Conservation (phyloP, 2,797 vertebrate species). For the Lithobates sylvaticus region DNA sequence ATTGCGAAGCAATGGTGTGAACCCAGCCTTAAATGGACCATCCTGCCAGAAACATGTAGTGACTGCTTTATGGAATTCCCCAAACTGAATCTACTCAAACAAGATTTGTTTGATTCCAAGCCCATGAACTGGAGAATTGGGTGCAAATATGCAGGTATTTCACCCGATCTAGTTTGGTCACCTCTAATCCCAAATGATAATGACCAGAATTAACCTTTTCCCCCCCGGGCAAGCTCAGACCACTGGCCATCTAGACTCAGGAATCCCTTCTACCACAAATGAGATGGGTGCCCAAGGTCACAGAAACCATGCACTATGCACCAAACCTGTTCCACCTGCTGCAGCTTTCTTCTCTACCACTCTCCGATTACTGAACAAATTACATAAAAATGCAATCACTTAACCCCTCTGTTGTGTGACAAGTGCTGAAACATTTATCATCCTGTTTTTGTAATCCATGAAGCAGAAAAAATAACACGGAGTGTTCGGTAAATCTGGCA, state of each 20-base stretch:
- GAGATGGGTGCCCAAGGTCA: constrained; percentile 21
- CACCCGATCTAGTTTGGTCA: not conserved
- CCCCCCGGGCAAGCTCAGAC: not conserved
- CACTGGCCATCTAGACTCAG: not conserved
- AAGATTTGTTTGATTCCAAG: no score
- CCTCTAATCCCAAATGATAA: not conserved
- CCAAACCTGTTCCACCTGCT: constrained; percentile 33
- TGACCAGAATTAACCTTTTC: not conserved
- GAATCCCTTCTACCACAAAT: constrained; percentile 4
- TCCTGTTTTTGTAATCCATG: not conserved
- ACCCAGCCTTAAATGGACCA: no score
- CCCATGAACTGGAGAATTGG: no score
- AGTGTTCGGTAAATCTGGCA: not conserved
- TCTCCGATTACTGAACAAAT: not conserved
- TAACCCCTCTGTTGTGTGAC: not conserved
- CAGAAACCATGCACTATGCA: not conserved
- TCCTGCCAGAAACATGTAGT: no score
- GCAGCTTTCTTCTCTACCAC: not conserved
- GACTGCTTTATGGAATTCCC: no score
- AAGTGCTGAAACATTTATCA: not conserved
- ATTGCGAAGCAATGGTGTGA: no score
- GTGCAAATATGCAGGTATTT: no score
- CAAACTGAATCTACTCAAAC: no score
- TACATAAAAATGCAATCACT: constrained; percentile 8
- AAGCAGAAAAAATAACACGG: not conserved